Conservation (phyloP, 1,140 invertebrate species). For the Bombyx mandarina region DNA sequence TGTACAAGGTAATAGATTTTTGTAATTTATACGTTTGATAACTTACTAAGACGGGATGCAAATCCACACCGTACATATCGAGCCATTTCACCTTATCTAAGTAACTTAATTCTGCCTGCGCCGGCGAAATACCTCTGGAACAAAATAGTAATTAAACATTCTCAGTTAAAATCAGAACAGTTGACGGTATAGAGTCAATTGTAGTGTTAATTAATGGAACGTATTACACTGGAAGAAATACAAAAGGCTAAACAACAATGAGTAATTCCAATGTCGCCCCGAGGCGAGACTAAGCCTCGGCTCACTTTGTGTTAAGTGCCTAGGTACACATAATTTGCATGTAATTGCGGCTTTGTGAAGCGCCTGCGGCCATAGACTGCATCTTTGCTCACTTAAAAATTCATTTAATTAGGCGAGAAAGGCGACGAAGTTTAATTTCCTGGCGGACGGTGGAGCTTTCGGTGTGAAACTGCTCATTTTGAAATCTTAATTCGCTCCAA, state of each 20-base stretch:
- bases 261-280: slow-evolving; percentile 26
- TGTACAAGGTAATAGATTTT: neutral
- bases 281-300: slow-evolving; percentile 14
- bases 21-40: slow-evolving; percentile 5
- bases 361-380: slow-evolving; percentile 37
- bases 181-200: slow-evolving; percentile 19
- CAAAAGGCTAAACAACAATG: slow-evolving; percentile 37
- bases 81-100: slow-evolving; percentile 96
- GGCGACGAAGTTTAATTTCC: slow-evolving; percentile 45
- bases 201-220: slow-evolving; percentile 37
- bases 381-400: slow-evolving; percentile 61
- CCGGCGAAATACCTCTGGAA: slow-evolving; percentile 73
- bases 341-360: slow-evolving; percentile 58
- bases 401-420: slow-evolving; percentile 58
- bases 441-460: slow-evolving; percentile 26
- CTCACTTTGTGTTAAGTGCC: slow-evolving; percentile 35
- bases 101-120: slow-evolving; percentile 87
- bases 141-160: slow-evolving; percentile 18
- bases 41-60: slow-evolving; percentile 74
- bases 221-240: slow-evolving; percentile 22
- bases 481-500: slow-evolving; percentile 37
- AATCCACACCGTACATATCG: slow-evolving; percentile 97
- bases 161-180: slow-evolving; percentile 9
- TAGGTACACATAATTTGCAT: slow-evolving; percentile 63
- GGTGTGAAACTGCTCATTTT: slow-evolving; percentile 31